These are phyloP conservation scores for Thumatha senex DNA, from an alignment of 2,888 invertebrate genomes.

Conservation along the genomic window DNA sequence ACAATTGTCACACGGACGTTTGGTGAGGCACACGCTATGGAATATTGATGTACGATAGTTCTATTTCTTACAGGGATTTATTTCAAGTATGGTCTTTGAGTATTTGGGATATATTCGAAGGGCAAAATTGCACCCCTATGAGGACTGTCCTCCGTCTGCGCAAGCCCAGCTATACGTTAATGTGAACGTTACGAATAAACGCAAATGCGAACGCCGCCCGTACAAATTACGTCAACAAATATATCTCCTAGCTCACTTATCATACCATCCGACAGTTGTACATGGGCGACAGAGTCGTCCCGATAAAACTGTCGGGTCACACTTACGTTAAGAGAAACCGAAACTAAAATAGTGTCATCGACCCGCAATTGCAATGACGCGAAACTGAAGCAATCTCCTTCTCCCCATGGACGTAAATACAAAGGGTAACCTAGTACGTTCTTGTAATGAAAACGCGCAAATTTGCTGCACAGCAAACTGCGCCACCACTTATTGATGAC, in stretches of 20 bases:
- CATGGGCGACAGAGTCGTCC: conserved; percentile 1
- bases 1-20: too few relatives aligned
- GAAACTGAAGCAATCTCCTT: conserved; percentile 36
- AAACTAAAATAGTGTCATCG: conserved; percentile 25
- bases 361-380: conserved; percentile 22
- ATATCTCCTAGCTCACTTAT: conserved; percentile 29
- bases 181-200: background rate
- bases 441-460: conserved; percentile 31
- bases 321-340: conserved; percentile 36
- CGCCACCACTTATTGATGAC: conserved; percentile 6
- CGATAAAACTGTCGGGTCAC: conserved; percentile 13
- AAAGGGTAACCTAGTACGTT: conserved; percentile 47
- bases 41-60: too few relatives aligned
- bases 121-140: too few relatives aligned
- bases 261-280: conserved; percentile 22
- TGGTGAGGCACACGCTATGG: too few relatives aligned
- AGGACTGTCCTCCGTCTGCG: too few relatives aligned
- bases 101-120: too few relatives aligned
- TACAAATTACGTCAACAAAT: conserved; percentile 24
- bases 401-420: conserved; percentile 51
- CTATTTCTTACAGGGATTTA: too few relatives aligned
- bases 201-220: conserved; percentile 24
- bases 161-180: too few relatives aligned
- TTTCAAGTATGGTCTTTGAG: too few relatives aligned
- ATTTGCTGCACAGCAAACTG: background rate